Base-by-base conservation (phyloP, 92 coral and sea anemone genomes). In the Hydrozoanthus gracilis region DNA sequence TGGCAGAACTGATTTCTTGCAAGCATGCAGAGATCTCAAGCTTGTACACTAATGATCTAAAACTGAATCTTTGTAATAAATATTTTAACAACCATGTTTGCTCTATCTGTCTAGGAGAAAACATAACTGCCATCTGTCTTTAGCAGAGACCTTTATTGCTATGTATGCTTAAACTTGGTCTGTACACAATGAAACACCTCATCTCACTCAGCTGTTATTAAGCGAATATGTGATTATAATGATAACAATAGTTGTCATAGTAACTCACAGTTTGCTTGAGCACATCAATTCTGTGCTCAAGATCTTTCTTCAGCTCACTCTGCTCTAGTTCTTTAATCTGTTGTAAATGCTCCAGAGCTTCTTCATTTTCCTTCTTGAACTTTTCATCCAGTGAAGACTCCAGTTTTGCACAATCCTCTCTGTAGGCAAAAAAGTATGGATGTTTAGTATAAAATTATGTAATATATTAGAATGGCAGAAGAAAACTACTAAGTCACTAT, bases 201-300 rank as follows among this genome's bases (percentile, higher is more conserved):
- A 27, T 2, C 39, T 27, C 39, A 27, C 39, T 27, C 39, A 27
- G 39, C 39, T 27, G 39, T 51, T 14, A 62, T 62, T 60, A 10
- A 60, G 15, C 0, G 11, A 4, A 9, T 62, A 10, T 6, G 3
- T 62, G 17, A 6, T 62, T 13, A 13, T 7, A n/a, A 10, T 20
- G 4, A 35, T 20, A 14, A 5, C 35, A 27, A 27, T 27, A 27
- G 18, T 67, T 18, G 17, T 20, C 8, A 51, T 64, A 15, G 7
- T 46, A 20, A 87, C 92, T 82, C 89, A 96, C 99, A 82, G 92
- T 92, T 77, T 91, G 84, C 46, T 87, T 91, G 4, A 96, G 94
- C 69, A 90, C 76, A 69, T 90, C 94, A 48, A 96, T 96, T 83
- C 90, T 93, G 83, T 78, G 89, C 90, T 96, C 93, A 44, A 95